Percentiles rank a stretch among this genome's conserved stretches.
Conservation (phyloP, 2,888 invertebrate species). For the Osmoderma eremita region DNA sequence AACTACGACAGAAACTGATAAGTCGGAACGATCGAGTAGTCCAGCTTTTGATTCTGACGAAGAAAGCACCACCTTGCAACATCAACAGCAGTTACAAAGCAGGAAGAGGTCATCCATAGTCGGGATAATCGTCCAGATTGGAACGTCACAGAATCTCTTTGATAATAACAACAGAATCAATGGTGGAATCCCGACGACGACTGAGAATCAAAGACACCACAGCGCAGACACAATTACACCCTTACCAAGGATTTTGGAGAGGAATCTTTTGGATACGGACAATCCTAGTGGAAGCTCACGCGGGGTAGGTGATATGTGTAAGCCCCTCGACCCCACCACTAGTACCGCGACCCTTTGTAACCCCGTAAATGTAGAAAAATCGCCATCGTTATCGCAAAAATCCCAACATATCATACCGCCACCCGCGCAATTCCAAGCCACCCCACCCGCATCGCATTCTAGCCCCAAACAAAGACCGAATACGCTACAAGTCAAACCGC, state of each 20-base stretch:
- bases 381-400: slow-evolving; percentile 63
- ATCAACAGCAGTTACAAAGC: slow-evolving; percentile 50
- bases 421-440: slow-evolving; percentile 77
- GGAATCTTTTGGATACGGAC: slow-evolving; percentile 72
- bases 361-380: slow-evolving; percentile 56
- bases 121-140: slow-evolving; percentile 76
- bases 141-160: slow-evolving; percentile 64
- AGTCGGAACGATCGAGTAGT: slow-evolving; percentile 88
- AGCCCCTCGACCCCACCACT: slow-evolving; percentile 52
- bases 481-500: slow-evolving; percentile 66
- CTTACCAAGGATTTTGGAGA: slow-evolving; percentile 72
- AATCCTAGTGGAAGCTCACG: slow-evolving; percentile 58
- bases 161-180: slow-evolving; percentile 68
- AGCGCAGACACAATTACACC: slow-evolving; percentile 55
- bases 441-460: slow-evolving; percentile 73
- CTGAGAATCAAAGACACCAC: slow-evolving; percentile 28
- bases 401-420: slow-evolving; percentile 79
- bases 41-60: slow-evolving; percentile 96
- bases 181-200: slow-evolving; percentile 65
- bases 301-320: slow-evolving; percentile 55
- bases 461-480: slow-evolving; percentile 64
- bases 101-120: slow-evolving; percentile 75
- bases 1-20: slow-evolving; percentile 64
- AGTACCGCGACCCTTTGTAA: neutral
- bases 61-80: slow-evolving; percentile 74